Percentiles rank a stretch among this genome's conserved stretches.
phyloP scores from a whole-genome alignment of 2,113 vertebrate species.

The Megaleporinus macrocephalus region DNA sequence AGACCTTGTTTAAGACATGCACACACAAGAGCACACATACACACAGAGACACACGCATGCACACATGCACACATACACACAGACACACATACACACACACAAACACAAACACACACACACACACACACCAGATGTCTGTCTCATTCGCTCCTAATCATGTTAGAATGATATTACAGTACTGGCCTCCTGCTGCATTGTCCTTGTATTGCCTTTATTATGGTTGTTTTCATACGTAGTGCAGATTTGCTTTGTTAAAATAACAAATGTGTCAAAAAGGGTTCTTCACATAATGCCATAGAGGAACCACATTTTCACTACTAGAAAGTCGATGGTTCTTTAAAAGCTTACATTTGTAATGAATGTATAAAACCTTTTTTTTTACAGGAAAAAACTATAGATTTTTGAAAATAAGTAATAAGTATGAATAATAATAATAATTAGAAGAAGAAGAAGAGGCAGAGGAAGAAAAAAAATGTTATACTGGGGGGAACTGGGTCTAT shows the following conservation, averaged over 20 bases:
- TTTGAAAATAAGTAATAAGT: too few relatives aligned
- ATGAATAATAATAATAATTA: too few relatives aligned
- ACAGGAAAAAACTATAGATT: too few relatives aligned
- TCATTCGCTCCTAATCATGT: constrained; percentile 45
- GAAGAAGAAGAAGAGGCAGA: too few relatives aligned
- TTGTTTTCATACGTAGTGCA: neutral
- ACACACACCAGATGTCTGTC: constrained; percentile 43
- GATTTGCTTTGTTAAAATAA: neutral
- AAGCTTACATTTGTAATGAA: too few relatives aligned
- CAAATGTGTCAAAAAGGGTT: too few relatives aligned
- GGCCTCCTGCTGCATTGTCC: constrained; percentile 44
- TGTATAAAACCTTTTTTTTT: neutral
- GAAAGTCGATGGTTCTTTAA: too few relatives aligned
- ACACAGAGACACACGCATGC: constrained; percentile 26
- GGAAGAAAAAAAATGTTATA: too few relatives aligned
- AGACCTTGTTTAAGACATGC: constrained; percentile 28
- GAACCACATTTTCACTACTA: too few relatives aligned
- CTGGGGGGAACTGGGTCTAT: too few relatives aligned
- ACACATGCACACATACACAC: constrained; percentile 32
- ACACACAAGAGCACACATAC: constrained; percentile 1
- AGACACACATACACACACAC: constrained; percentile 18
- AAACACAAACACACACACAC: constrained; percentile 2
- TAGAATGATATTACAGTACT: constrained; percentile 28
- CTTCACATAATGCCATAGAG: too few relatives aligned
- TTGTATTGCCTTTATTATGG: constrained; percentile 43